Percentiles rank a stretch among this genome's conserved stretches.
Evolutionary conservation across 2,797 vertebrate species (phyloP).

Genomic region (Podarcis siculus): DNA sequence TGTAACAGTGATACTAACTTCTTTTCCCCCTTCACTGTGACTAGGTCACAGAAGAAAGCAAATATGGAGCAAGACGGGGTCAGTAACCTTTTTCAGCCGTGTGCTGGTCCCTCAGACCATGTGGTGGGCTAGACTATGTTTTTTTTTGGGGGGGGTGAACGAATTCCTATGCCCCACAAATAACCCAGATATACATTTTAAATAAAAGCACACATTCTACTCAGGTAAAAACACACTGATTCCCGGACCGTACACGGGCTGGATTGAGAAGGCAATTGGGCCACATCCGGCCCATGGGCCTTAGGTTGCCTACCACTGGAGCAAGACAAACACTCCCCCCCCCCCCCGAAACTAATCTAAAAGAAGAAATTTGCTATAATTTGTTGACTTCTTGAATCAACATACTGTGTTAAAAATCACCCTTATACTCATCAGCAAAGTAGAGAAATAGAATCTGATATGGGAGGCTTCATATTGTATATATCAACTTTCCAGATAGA

Average conservation of each 20-base stretch:
- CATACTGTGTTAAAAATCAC: conserved; percentile 6
- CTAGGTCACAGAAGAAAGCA: conserved; percentile 10
- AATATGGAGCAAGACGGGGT: neutral
- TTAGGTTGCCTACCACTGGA: neutral
- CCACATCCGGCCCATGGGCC: too few relatives aligned
- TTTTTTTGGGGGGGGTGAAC: too few relatives aligned
- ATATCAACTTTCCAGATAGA: neutral
- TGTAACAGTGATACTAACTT: neutral
- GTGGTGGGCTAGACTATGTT: too few relatives aligned
- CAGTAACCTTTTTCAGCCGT: too few relatives aligned
- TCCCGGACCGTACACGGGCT: too few relatives aligned
- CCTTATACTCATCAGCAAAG: neutral
- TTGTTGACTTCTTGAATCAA: neutral
- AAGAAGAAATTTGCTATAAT: conserved; percentile 29
- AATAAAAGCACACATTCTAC: too few relatives aligned
- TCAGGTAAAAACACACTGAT: too few relatives aligned
- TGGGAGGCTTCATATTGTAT: neutral
- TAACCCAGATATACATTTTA: too few relatives aligned
- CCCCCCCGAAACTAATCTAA: conserved; percentile 19
- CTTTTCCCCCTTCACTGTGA: neutral
- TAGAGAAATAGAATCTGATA: neutral
- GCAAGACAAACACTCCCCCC: neutral
- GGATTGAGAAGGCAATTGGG: too few relatives aligned
- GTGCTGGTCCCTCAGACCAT: too few relatives aligned
- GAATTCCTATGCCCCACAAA: too few relatives aligned